Percentiles rank a stretch among this genome's conserved stretches.
Evolutionary conservation across 2,888 invertebrate genomes (phyloP).

Genomic region (Rhyacophila evoluta): DNA sequence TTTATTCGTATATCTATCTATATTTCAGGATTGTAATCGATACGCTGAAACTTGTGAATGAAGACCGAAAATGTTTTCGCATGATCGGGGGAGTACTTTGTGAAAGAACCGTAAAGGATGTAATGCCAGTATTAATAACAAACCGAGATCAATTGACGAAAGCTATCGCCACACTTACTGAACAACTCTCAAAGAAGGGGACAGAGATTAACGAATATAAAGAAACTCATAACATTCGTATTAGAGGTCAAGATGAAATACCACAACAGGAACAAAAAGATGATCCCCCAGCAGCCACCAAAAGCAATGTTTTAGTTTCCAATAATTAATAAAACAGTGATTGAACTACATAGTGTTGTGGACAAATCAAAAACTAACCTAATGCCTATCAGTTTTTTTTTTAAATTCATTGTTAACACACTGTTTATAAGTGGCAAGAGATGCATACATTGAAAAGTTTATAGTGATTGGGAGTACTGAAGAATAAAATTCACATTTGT

Average conservation of each 20-base stretch:
- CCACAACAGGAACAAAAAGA: constrained; percentile 52
- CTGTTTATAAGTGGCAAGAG: not conserved
- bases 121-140: constrained; percentile 84
- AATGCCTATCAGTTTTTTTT: not conserved
- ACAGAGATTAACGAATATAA: constrained; percentile 92
- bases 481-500: too few relatives aligned
- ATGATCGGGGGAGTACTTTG: constrained; percentile 95
- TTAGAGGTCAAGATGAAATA: constrained; percentile 77
- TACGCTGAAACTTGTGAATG: constrained; percentile 87
- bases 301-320: constrained; percentile 71
- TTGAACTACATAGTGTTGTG: constrained; percentile 6
- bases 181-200: constrained; percentile 88
- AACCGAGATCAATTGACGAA: constrained; percentile 86
- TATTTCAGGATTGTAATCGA: constrained; percentile 90
- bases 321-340: constrained; percentile 57
- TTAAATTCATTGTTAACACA: not conserved
- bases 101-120: constrained; percentile 91
- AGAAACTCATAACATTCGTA: constrained; percentile 88
- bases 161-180: constrained; percentile 82
- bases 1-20: not conserved
- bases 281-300: constrained; percentile 59
- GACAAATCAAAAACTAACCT: constrained; percentile 18
- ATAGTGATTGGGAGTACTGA: too few relatives aligned
- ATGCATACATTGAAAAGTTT: not conserved
- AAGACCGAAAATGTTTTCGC: constrained; percentile 89